phyloP scores from a whole-genome alignment of 1,140 invertebrate genomes.

The Drosophila kohkoa region DNA sequence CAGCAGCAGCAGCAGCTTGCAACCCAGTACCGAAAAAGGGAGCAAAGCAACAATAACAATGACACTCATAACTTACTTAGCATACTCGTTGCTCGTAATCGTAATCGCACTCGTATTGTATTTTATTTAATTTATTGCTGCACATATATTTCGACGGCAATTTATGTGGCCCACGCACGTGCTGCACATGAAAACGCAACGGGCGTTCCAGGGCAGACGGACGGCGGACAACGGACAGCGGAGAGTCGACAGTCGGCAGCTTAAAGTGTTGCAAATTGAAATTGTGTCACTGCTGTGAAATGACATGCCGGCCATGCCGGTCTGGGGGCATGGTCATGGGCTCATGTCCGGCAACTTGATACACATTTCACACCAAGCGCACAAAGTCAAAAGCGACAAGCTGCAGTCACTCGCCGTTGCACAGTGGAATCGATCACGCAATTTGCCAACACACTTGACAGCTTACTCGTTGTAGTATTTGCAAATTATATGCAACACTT shows the following conservation, averaged over 20 bases:
- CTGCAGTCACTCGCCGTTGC: not conserved
- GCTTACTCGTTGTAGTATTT: not conserved
- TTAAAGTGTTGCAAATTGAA: conserved; percentile 56
- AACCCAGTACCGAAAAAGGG: conserved; percentile 30
- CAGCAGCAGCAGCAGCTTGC: not conserved
- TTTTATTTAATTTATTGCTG: conserved; percentile 72
- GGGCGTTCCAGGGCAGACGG: not conserved
- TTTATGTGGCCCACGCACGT: conserved; percentile 73
- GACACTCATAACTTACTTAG: conserved; percentile 50
- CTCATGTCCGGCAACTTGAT: conserved; percentile 57
- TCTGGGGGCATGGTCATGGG: conserved; percentile 43
- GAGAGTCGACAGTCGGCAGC: not conserved
- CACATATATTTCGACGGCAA: conserved; percentile 65
- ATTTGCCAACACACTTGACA: not conserved
- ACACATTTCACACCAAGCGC: conserved; percentile 59
- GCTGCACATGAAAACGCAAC: conserved; percentile 34
- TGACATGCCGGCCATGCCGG: conserved; percentile 19
- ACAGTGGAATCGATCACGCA: conserved; percentile 45
- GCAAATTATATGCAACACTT: too few relatives aligned
- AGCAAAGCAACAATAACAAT: conserved; percentile 41
- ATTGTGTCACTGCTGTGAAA: conserved; percentile 69
- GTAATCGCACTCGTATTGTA: conserved; percentile 38
- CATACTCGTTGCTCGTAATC: conserved; percentile 21
- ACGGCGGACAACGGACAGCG: too few relatives aligned
- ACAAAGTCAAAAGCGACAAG: conserved; percentile 38